These are phyloP conservation scores for Lasioglossum calceatum DNA, from an alignment of 2,888 invertebrate species.

Conservation along the genomic window DNA sequence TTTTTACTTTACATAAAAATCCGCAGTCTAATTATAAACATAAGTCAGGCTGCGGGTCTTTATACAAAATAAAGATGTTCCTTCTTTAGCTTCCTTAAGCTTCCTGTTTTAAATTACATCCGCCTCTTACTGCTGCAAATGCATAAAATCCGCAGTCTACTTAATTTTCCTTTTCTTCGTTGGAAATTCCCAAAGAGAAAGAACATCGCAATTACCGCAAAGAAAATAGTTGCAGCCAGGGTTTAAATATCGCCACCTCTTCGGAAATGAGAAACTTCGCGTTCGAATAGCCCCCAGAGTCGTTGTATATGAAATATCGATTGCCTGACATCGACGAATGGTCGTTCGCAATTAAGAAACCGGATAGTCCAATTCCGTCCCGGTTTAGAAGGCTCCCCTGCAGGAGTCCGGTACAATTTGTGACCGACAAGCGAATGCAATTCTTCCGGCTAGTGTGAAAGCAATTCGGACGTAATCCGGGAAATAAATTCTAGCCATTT, in stretches of 20 bases:
- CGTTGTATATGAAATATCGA: conserved; percentile 11
- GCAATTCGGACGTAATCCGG: conserved; percentile 23
- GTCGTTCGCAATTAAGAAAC: neutral
- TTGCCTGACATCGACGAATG: conserved; percentile 1
- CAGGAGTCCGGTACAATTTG: neutral
- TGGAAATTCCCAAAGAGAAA: neutral
- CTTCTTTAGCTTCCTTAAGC: too few relatives aligned
- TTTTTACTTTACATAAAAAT: too few relatives aligned
- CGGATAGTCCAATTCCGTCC: conserved; percentile 18
- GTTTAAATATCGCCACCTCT: neutral
- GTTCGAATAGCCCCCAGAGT: neutral
- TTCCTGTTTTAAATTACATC: too few relatives aligned
- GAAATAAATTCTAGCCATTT: neutral
- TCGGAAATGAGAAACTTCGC: neutral
- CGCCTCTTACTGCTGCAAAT: too few relatives aligned
- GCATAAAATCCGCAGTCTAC: neutral
- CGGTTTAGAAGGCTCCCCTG: conserved; percentile 18
- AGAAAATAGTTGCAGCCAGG: neutral
- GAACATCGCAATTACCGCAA: neutral
- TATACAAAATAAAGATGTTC: too few relatives aligned
- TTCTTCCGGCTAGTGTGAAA: conserved; percentile 12
- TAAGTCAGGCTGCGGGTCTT: too few relatives aligned
- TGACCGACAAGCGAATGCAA: conserved; percentile 8
- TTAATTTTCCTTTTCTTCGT: neutral
- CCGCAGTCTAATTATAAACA: too few relatives aligned